Base-by-base conservation (phyloP, 2,113 vertebrate genomes). In the Laterallus jamaicensis region DNA sequence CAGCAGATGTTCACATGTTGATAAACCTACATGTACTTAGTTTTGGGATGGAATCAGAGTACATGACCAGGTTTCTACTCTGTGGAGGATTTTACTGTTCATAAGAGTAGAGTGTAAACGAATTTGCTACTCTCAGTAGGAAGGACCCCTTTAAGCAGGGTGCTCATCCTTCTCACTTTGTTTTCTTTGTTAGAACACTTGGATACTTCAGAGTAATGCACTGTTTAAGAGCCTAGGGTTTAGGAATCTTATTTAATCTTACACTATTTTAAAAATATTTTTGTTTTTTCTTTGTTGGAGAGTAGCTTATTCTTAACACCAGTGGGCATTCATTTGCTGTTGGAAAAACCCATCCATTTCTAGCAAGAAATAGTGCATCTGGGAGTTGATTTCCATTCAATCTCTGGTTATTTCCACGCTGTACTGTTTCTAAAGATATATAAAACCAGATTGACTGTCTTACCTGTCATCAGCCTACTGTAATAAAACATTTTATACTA, bases 81-180 rank as follows among this genome's bases (percentile, higher is more conserved):
- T 0, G 0, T 10, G 15, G 54, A 50, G 12, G 6, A 19, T 69
- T 75, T 85, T 59, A 50, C 10, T 50, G 18, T 35, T 59, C 17
- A 7, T 31, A 44, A 44, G 10, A 66, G 20, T 6, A 73, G 26
- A 37, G 5, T 3, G 17, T 25, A 66, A 80, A 29, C 11, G 66
- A 66, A 66, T 76, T 44, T 60, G 21, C 69, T 82, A 11, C 14
- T 78, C 10, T 47, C 14, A 31, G 29, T 37, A 59, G 1, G 24
- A 62, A 92, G 8, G 22, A 75, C 4, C 10, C 15, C 7, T 44
- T 58, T 40, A 76, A 75, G 2, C 16, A 56, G 29, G 6, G 5
- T 66, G 25, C 40, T 67, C 7, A 16, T 39, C 21, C 20, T 59
- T 12, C 8, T 82, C n/a, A 29, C 6, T 69, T 79, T 22, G 9